Conservation (phyloP, 2,888 invertebrate species). For the Oscheius sp. region DNA sequence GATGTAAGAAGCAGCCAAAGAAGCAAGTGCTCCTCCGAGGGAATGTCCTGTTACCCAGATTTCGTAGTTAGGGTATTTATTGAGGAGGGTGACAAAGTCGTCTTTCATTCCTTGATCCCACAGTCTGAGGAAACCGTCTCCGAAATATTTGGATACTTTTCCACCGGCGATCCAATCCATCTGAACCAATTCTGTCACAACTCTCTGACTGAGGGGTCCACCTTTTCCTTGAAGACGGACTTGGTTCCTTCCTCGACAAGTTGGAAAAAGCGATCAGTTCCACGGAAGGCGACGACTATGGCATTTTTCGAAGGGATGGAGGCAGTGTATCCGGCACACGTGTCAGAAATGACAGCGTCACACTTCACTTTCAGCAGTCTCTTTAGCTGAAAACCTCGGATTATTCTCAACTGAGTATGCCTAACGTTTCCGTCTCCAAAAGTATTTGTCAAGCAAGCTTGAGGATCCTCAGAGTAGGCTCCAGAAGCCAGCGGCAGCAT, state of each 20-base stretch:
- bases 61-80: constrained; percentile 53
- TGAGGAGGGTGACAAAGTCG: constrained; percentile 47
- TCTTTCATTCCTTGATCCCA: constrained; percentile 62
- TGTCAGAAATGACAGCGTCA: constrained; percentile 50
- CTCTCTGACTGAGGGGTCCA: neutral
- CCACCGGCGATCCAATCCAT: constrained; percentile 59
- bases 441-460: constrained; percentile 48
- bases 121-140: constrained; percentile 54
- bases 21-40: constrained; percentile 63
- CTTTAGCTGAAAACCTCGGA: constrained; percentile 49
- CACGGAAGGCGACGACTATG: constrained; percentile 43
- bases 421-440: constrained; percentile 39
- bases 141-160: constrained; percentile 60
- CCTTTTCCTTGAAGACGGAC: constrained; percentile 44
- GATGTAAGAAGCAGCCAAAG: constrained; percentile 58
- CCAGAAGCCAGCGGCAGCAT: constrained; percentile 58
- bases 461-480: constrained; percentile 58
- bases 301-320: constrained; percentile 36
- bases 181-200: neutral
- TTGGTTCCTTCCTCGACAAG: constrained; percentile 59
- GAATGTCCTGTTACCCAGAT: constrained; percentile 63
- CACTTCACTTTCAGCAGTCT: constrained; percentile 51
- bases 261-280: constrained; percentile 55
- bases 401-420: neutral
- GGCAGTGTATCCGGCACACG: constrained; percentile 61